phyloP scores from a whole-genome alignment of 2,113 vertebrate species.

The Gracilinanus agilis region DNA sequence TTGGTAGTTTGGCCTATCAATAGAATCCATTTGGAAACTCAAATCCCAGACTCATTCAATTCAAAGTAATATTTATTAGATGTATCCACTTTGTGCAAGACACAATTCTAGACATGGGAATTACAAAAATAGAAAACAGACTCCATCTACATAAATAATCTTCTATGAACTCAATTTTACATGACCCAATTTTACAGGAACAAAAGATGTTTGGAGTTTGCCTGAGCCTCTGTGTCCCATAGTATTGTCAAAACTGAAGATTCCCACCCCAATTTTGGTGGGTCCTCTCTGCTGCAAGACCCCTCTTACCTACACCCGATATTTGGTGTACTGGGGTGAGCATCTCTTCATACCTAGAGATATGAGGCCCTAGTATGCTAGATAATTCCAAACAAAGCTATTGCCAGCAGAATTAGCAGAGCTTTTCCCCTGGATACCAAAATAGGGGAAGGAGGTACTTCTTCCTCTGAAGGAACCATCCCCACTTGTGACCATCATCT shows the following conservation, averaged over 20 bases:
- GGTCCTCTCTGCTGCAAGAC: too few relatives aligned
- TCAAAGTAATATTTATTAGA: conserved; percentile 1
- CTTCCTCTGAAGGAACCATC: neutral
- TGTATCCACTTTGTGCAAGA: neutral
- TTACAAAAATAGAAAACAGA: neutral
- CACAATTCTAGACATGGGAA: neutral
- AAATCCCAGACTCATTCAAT: neutral
- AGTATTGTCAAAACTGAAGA: too few relatives aligned
- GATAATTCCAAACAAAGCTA: neutral
- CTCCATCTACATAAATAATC: neutral
- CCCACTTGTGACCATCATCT: neutral
- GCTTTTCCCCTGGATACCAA: neutral
- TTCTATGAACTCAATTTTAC: neutral
- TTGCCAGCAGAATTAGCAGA: neutral
- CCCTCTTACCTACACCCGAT: too few relatives aligned
- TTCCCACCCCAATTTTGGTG: neutral
- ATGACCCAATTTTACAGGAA: neutral
- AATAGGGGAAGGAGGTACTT: neutral
- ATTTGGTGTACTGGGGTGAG: neutral
- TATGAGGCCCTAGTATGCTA: neutral
- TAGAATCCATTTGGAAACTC: neutral
- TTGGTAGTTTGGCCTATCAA: neutral
- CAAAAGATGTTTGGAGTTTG: neutral
- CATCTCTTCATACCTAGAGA: neutral
- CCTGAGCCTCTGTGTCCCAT: neutral